Base-by-base conservation (phyloP, 2,888 invertebrate genomes). In the Scotopteryx bipunctaria region DNA sequence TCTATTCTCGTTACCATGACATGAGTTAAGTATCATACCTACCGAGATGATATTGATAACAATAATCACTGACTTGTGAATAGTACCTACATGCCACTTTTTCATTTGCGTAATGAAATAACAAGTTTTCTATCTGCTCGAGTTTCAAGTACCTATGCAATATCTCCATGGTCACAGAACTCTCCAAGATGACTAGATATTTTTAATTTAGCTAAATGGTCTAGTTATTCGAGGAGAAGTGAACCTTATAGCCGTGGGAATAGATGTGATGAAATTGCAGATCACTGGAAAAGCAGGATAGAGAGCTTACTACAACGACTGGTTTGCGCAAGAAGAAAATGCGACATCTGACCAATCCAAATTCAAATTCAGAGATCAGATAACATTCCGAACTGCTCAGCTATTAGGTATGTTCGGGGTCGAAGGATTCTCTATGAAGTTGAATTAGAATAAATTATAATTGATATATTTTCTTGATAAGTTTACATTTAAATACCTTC, bases 371-470 rank as follows among this genome's bases (percentile, higher is more conserved):
- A n/a, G 66, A 77, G 92, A 57, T 84, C 87, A 5, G 92, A 90
- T 6, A 83, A 32, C 21, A 31, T 81, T 15, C 74, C 78, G 1
- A 79, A 77, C 58, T 78, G 75, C 32, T 69, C 78, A 5, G 74
- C 78, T n/a, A 50, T 47, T 2, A n/a, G n/a, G n/a, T n/a, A 43
- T 92, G 55, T 93, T 93, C 59, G 93, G 93, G 5, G 62, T 87
- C 0, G 91, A 92, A 13, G 92, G 92, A 4, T 91, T 92, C 8
- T 92, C 92, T 68, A 79, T 92, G 59, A 81, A 91, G 66, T 92
- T 8, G 81, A 81, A 35, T 69, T 86, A 33, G 86, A 87, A 60
- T 86, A 2, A 67, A 4, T 3, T 33, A 23, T 1, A 21, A n/a
- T n/a, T n/a, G 6, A 4, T 31, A 14, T 15, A 14, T 31, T 5